A percentile compares a stretch with the other conserved stretches of the same genome.
Conservation (phyloP, 2,113 vertebrate species). For the Acrocephalus kingi region DNA sequence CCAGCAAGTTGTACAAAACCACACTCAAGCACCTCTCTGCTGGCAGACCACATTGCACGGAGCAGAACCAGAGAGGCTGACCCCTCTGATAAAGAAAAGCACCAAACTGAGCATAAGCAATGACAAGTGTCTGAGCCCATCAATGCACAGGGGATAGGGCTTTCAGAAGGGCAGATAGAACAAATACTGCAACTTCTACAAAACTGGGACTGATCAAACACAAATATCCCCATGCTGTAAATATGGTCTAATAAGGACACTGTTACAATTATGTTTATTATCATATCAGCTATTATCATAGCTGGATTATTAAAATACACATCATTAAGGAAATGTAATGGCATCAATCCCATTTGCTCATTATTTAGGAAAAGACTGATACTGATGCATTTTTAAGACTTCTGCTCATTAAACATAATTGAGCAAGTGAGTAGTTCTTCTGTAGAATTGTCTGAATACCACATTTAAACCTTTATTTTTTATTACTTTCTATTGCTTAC, state of each 20-base stretch:
- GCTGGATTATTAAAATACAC: neutral
- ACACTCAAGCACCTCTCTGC: neutral
- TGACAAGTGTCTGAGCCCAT: neutral
- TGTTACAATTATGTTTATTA: neutral
- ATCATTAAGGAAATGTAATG: neutral
- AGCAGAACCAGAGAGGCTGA: neutral
- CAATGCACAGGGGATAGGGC: rapidly evolving
- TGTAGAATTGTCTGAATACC: neutral
- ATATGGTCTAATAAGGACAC: neutral
- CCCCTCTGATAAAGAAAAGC: neutral
- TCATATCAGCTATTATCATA: neutral
- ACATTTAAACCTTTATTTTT: neutral
- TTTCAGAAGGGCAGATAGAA: neutral
- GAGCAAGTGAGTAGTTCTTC: neutral
- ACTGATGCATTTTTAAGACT: neutral
- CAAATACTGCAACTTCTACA: neutral
- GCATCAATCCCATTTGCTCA: neutral
- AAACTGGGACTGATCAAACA: neutral
- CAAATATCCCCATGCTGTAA: neutral
- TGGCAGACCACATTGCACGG: neutral
- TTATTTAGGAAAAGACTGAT: neutral
- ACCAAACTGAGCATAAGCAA: neutral
- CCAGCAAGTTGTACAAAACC: neutral
- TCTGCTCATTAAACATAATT: neutral
- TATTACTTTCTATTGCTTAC: neutral